Evolutionary conservation across 2,797 vertebrate genomes (phyloP).

Genomic region (Galagoides demidoff): DNA sequence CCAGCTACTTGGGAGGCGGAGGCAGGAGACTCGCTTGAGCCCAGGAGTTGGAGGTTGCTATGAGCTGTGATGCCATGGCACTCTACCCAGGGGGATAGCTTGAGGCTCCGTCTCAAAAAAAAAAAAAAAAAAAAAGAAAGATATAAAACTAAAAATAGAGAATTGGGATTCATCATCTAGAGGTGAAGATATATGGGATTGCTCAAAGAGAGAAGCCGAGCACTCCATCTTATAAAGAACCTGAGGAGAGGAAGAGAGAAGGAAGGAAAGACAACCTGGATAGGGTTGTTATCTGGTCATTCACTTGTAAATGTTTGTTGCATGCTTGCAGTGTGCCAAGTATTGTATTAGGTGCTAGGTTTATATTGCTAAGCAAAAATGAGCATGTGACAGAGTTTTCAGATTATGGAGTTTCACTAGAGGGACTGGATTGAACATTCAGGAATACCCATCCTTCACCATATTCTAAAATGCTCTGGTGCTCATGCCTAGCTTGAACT

Average conservation of each 20-base stretch:
- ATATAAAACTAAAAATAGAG: background rate
- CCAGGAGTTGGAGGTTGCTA: too few species aligned
- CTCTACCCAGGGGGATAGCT: too few species aligned
- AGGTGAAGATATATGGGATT: background rate
- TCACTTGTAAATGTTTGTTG: background rate
- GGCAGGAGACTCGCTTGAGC: too few species aligned
- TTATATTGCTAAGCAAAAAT: constrained; percentile 8
- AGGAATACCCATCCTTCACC: background rate
- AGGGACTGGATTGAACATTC: constrained; percentile 23
- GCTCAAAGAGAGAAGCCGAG: background rate
- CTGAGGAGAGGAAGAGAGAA: background rate
- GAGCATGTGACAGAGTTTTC: background rate
- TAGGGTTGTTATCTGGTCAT: background rate
- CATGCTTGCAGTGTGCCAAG: background rate
- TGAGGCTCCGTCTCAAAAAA: too few species aligned
- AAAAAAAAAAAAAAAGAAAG: background rate
- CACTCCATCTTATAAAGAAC: background rate
- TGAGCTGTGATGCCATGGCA: too few species aligned
- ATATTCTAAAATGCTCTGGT: constrained; percentile 8
- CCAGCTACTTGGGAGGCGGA: too few species aligned
- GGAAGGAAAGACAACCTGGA: background rate
- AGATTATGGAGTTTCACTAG: constrained; percentile 42
- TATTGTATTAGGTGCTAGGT: background rate
- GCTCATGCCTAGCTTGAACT: too few species aligned
- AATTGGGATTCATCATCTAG: background rate